A percentile compares a stretch with the other conserved stretches of the same genome.
Evolutionary conservation across 1,140 invertebrate species (phyloP).

Genomic region (Halictus rubicundus): DNA sequence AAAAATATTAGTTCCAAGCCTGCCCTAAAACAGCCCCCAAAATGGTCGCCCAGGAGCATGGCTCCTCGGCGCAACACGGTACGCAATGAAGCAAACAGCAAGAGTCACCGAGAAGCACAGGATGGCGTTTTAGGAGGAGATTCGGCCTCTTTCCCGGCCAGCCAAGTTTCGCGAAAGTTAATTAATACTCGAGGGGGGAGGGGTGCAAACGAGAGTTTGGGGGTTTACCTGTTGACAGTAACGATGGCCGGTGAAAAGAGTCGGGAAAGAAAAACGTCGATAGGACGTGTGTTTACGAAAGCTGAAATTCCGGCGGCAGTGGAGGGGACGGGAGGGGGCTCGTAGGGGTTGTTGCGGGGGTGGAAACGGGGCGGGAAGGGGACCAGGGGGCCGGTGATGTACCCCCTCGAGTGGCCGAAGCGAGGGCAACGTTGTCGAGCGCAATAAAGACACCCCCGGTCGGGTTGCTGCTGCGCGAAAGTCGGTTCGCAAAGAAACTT

Average conservation of each 20-base stretch:
- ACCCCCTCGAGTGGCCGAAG: conserved; percentile 24
- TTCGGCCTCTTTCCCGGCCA: neutral
- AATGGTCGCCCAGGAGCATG: no score
- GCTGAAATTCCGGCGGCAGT: conserved; percentile 26
- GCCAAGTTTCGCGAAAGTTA: conserved; percentile 38
- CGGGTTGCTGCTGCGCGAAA: conserved; percentile 39
- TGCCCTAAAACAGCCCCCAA: no score
- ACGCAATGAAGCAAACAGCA: neutral
- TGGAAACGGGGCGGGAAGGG: no score
- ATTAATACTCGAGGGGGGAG: conserved; percentile 23
- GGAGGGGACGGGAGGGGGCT: no score
- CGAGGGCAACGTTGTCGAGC: conserved; percentile 36
- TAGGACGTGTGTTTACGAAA: conserved; percentile 45
- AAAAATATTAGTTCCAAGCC: no score
- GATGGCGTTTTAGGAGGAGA: neutral
- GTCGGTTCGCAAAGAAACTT: conserved; percentile 48
- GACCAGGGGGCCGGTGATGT: no score
- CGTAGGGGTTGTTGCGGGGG: no score
- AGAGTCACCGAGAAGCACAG: neutral
- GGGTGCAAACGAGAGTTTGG: neutral
- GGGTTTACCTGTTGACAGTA: conserved; percentile 49
- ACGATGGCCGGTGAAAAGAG: conserved; percentile 29
- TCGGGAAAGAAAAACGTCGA: conserved; percentile 42
- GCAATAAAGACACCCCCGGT: conserved; percentile 42
- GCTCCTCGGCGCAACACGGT: neutral